Percentiles rank a stretch among this genome's conserved stretches.
Evolutionary conservation across 2,888 invertebrate species (phyloP).

Genomic region (Drosophila austrosaltans): DNA sequence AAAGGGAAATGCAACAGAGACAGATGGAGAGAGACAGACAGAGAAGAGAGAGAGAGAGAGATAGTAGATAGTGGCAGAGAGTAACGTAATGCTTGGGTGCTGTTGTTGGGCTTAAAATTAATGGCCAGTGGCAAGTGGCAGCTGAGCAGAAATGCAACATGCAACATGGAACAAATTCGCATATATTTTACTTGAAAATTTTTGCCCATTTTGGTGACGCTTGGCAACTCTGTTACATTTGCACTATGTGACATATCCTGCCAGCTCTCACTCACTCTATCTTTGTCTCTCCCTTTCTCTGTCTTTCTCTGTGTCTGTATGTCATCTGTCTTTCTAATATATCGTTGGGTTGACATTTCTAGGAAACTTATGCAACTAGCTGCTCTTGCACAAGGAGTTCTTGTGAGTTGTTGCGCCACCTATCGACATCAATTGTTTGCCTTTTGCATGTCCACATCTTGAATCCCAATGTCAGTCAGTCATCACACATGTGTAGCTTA

Average conservation of each 20-base stretch:
- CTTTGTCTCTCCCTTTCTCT: constrained; percentile 16
- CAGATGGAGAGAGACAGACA: constrained; percentile 9
- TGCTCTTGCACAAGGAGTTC: constrained; percentile 9
- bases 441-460: constrained; percentile 37
- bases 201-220: constrained; percentile 27
- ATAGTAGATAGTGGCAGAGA: constrained; percentile 26
- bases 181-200: constrained; percentile 16
- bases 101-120: constrained; percentile 71
- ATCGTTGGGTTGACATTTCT: constrained; percentile 46
- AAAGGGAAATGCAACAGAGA: constrained; percentile 38
- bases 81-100: constrained; percentile 48
- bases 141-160: constrained; percentile 61
- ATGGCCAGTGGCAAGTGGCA: constrained; percentile 70
- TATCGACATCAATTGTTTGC: constrained; percentile 40
- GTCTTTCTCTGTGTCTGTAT: constrained; percentile 20
- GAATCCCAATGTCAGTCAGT: constrained; percentile 13
- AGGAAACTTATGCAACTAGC: constrained; percentile 25
- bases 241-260: constrained; percentile 32
- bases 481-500: constrained; percentile 3
- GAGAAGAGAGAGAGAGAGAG: constrained; percentile 23
- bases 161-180: constrained; percentile 35
- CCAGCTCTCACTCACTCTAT: constrained; percentile 18
- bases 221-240: constrained; percentile 29
- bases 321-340: constrained; percentile 60
- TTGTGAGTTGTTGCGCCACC: constrained; percentile 27